Conservation (phyloP, 2,888 invertebrate species). For the Zootermopsis nevadensis region DNA sequence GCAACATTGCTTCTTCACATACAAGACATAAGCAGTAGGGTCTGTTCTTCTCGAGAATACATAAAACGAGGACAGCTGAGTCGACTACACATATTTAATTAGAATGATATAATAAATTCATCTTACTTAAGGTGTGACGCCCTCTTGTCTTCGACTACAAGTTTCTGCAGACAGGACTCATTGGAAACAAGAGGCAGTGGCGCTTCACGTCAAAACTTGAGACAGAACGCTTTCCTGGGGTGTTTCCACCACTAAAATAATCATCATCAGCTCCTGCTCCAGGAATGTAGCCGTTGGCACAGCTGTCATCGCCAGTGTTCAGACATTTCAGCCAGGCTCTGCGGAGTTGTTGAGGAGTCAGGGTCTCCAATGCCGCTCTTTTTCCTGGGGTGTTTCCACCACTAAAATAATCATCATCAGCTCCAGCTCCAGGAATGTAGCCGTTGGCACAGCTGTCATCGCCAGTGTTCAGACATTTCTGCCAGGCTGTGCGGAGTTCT, state of each 20-base stretch:
- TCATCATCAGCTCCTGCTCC: constrained; percentile 45
- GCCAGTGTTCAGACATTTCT: constrained; percentile 39
- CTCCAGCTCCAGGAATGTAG: constrained; percentile 29
- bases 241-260: constrained; percentile 35
- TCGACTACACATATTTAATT: no score
- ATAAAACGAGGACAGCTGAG: no score
- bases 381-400: constrained; percentile 48
- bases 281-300: constrained; percentile 43
- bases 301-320: constrained; percentile 48
- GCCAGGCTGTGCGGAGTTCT: not conserved
- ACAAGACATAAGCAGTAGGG: no score
- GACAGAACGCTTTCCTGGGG: constrained; percentile 46
- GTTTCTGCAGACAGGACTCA: constrained; percentile 13
- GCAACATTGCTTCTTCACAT: no score
- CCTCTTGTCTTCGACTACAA: not conserved
- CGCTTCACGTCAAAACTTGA: not conserved
- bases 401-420: not conserved
- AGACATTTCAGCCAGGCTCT: not conserved
- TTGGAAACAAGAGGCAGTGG: not conserved
- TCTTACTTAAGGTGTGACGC: no score
- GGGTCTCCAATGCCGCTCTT: constrained; percentile 21
- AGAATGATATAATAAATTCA: no score
- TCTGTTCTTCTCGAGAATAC: no score
- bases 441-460: constrained; percentile 50
- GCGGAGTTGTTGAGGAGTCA: not conserved